Conservation (phyloP, 2,113 vertebrate genomes). For the Terrapene triunguis region DNA sequence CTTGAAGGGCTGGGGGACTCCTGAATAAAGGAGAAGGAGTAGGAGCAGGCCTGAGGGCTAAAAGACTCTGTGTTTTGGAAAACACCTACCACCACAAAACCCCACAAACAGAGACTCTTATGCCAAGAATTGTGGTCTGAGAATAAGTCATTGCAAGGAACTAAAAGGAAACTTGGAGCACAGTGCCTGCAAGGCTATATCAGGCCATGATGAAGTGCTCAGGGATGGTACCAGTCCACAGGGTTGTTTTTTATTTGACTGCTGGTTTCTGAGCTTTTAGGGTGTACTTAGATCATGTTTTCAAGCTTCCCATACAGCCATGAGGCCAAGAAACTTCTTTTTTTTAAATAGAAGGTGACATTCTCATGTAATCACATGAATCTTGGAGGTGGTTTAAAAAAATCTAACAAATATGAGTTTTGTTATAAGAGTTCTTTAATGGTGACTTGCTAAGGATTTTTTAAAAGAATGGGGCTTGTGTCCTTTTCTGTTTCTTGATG, state of each 20-base stretch:
- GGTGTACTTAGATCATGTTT: background rate
- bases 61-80: background rate
- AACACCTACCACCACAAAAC: background rate
- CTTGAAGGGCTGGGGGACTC: too few species aligned
- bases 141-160: background rate
- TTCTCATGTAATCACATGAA: background rate
- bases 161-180: background rate
- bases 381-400: background rate
- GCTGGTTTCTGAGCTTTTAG: background rate
- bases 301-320: background rate
- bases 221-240: background rate
- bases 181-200: background rate
- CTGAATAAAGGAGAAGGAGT: background rate
- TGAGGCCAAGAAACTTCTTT: background rate
- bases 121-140: background rate
- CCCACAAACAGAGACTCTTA: background rate
- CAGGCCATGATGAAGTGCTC: background rate
- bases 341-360: background rate
- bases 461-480: background rate
- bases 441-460: background rate
- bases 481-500: background rate
- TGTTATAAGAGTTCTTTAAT: background rate
- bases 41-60: background rate
- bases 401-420: background rate
- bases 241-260: background rate